These are phyloP conservation scores for Helarctos malayanus DNA, from an alignment of 2,797 vertebrate species.

Conservation along the genomic window DNA sequence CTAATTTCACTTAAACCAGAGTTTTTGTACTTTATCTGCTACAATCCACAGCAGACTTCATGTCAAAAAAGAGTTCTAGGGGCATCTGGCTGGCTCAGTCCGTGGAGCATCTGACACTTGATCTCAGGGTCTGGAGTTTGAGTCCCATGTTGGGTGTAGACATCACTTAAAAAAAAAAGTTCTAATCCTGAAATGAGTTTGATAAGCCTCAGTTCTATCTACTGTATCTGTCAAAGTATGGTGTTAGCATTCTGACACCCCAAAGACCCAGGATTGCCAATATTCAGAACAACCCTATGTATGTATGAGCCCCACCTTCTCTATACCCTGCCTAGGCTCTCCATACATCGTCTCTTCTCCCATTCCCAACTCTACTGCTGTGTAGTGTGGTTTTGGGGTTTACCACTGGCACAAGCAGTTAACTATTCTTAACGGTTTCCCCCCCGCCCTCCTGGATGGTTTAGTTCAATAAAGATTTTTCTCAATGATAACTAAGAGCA, in stretches of 20 bases:
- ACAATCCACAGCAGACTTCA: conserved; percentile 19
- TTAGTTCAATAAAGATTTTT: conserved; percentile 37
- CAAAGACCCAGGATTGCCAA: not conserved
- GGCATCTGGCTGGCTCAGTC: not conserved
- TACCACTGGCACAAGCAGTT: conserved; percentile 37
- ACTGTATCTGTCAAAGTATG: not conserved
- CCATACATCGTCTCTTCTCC: not conserved
- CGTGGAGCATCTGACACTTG: not conserved
- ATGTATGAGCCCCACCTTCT: not conserved
- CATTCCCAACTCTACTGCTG: not conserved
- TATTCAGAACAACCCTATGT: not conserved
- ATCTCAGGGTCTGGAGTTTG: not conserved
- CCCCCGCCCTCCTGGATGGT: not conserved
- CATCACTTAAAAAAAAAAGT: not conserved
- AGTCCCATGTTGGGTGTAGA: not conserved
- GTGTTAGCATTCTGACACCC: not conserved
- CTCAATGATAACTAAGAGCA: not conserved
- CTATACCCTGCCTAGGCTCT: not conserved
- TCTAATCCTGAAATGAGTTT: not conserved
- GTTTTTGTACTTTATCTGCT: not conserved
- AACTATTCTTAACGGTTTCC: not conserved
- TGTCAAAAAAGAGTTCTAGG: not conserved
- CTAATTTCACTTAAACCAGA: conserved; percentile 37
- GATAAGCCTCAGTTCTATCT: not conserved
- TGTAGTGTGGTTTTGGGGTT: not conserved